Evolutionary conservation across 2,113 vertebrate genomes (phyloP), one percentile per base, ranked within the genome.

Genomic region (Hypomesus transpacificus): DNA sequence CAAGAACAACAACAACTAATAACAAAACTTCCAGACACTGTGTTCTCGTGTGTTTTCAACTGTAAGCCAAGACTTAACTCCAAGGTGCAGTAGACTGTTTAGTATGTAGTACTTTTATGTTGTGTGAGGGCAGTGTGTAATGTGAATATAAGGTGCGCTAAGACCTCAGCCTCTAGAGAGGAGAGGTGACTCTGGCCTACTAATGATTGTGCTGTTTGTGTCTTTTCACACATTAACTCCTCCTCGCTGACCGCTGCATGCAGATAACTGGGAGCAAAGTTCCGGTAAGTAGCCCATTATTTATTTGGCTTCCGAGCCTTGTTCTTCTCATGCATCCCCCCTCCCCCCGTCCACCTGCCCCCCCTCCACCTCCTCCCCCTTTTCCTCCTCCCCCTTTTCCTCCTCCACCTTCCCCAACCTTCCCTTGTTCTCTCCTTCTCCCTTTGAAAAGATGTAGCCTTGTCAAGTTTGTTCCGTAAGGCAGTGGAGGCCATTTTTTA

Each of bases 201-300:
- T 96, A 94, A 95, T 93, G 92, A 91, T 90, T 94, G 90, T 96
- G 91, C 90, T 94, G 85, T 97, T 94, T 94, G 93, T 95, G 92
- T 94, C 87, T 94, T 94, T 95, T 95, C 85, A 92, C 92, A 93
- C 93, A 90, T 92, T 97, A 95, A 95, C 93, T 88, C 85, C 91
- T 93, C 94, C 95, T 83, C 92, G 92, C 93, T 96, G 96, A 90
- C 93, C 90, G 87, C 94, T 98, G 94, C 93, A 95, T 98, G 94
- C 96, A 99, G 97, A 98, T 98, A 94, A 94, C 95, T 91, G 97
- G 96, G 93, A 98, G 95, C 94, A 99, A 98, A 97, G 94, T 96
- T 89, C 77, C 81, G 94, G 96, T 99, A 92, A 99, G 96, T 98
- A 96, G 83, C 68, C 84, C 81, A 90, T 89, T 72, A 88, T 90